Evolutionary conservation across 2,888 invertebrate species (phyloP).

Genomic region (Morpho deidamia): DNA sequence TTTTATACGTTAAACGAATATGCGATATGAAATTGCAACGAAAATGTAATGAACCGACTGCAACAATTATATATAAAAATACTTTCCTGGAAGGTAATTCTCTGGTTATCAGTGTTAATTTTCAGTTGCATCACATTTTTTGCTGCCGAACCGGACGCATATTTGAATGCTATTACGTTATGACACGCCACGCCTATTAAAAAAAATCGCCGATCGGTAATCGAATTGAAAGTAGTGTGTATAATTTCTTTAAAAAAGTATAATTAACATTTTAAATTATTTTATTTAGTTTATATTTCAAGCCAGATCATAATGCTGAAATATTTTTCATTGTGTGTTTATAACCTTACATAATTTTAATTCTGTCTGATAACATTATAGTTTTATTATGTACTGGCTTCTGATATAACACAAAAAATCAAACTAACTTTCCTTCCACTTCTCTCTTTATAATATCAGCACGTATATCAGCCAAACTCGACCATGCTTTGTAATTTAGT

Average conservation of each 20-base stretch:
- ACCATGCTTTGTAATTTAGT: too few species aligned
- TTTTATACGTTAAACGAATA: neutral
- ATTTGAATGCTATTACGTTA: slow-evolving; percentile 15
- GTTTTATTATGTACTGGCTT: too few species aligned
- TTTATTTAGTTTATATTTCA: too few species aligned
- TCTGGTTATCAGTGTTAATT: slow-evolving; percentile 24
- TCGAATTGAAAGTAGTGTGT: slow-evolving; percentile 22
- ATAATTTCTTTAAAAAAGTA: neutral
- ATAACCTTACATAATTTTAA: too few species aligned
- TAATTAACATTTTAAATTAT: too few species aligned
- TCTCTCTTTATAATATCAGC: too few species aligned
- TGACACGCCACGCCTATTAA: slow-evolving; percentile 21
- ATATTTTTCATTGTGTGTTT: too few species aligned
- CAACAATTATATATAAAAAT: slow-evolving; percentile 12
- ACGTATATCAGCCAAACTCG: too few species aligned
- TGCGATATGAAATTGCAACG: slow-evolving; percentile 4
- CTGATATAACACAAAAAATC: too few species aligned
- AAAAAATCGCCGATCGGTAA: slow-evolving; percentile 14
- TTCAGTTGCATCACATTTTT: slow-evolving; percentile 26
- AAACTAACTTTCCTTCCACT: too few species aligned
- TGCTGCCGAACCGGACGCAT: slow-evolving; percentile 18
- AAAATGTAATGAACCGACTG: slow-evolving; percentile 19
- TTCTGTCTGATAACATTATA: too few species aligned
- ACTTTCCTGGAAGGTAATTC: slow-evolving; percentile 26
- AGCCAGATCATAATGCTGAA: too few species aligned